phyloP scores from a whole-genome alignment of 2,113 vertebrate genomes.

The Gopherus flavomarginatus region DNA sequence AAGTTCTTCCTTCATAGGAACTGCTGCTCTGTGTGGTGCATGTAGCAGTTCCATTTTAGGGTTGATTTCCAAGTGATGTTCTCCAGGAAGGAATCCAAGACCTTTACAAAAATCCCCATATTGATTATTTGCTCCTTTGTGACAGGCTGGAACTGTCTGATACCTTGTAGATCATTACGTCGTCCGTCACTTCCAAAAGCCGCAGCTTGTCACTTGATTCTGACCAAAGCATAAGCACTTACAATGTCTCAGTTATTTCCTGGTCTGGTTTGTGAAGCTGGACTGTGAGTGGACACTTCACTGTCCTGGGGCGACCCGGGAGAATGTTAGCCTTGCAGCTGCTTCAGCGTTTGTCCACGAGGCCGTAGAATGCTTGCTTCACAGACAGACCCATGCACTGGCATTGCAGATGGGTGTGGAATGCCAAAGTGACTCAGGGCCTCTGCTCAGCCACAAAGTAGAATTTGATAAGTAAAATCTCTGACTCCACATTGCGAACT shows the following conservation, averaged over 20 bases:
- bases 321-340: no score
- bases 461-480: neutral
- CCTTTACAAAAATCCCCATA: neutral
- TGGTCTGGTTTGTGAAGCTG: no score
- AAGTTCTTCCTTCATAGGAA: neutral
- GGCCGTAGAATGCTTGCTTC: neutral
- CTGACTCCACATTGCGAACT: no score
- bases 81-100: neutral
- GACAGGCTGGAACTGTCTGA: neutral
- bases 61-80: neutral
- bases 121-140: neutral
- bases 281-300: no score
- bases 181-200: no score
- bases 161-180: neutral
- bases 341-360: neutral
- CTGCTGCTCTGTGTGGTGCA: no score
- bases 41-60: neutral
- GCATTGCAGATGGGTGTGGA: rapidly evolving
- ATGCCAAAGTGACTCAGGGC: rapidly evolving
- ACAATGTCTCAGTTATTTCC: no score
- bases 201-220: no score
- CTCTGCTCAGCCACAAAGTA: neutral
- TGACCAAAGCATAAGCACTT: no score
- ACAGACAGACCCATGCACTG: neutral
- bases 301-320: no score